Conservation (phyloP, 2,888 invertebrate genomes). For the Leucoma salicis region DNA sequence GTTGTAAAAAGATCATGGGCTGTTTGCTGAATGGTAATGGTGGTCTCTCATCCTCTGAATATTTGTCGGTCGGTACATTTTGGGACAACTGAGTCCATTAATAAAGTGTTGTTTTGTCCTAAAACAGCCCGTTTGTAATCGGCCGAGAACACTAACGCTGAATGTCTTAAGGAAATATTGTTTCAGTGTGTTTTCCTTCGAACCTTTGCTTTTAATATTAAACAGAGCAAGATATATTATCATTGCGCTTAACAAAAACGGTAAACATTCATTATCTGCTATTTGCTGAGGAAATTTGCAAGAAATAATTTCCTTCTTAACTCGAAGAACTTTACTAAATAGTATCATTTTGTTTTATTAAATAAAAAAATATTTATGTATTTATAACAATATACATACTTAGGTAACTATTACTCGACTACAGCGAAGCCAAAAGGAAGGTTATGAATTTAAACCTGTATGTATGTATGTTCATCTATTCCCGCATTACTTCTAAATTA, state of each 20-base stretch:
- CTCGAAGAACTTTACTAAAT: conserved; percentile 17
- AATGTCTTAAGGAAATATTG: neutral
- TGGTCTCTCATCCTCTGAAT: too few relatives aligned
- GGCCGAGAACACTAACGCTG: neutral
- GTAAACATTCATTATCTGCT: conserved; percentile 29
- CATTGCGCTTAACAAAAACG: conserved; percentile 7
- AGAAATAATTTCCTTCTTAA: conserved; percentile 10
- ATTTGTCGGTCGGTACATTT: too few relatives aligned
- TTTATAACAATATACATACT: too few relatives aligned
- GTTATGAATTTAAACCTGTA: too few relatives aligned
- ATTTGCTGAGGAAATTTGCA: conserved; percentile 24
- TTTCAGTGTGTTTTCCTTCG: neutral
- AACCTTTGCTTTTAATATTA: conserved; percentile 6
- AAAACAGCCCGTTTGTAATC: neutral
- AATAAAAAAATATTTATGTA: too few relatives aligned
- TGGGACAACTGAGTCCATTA: too few relatives aligned
- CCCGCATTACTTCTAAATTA: too few relatives aligned
- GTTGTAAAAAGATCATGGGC: too few relatives aligned
- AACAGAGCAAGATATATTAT: conserved; percentile 11
- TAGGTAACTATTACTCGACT: too few relatives aligned
- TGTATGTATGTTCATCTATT: too few relatives aligned
- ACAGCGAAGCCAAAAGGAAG: too few relatives aligned
- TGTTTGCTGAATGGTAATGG: too few relatives aligned
- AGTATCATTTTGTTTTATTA: conserved; percentile 26
- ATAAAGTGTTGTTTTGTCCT: neutral